Conservation (phyloP, 2,797 vertebrate genomes). For the Podarcis lilfordi region DNA sequence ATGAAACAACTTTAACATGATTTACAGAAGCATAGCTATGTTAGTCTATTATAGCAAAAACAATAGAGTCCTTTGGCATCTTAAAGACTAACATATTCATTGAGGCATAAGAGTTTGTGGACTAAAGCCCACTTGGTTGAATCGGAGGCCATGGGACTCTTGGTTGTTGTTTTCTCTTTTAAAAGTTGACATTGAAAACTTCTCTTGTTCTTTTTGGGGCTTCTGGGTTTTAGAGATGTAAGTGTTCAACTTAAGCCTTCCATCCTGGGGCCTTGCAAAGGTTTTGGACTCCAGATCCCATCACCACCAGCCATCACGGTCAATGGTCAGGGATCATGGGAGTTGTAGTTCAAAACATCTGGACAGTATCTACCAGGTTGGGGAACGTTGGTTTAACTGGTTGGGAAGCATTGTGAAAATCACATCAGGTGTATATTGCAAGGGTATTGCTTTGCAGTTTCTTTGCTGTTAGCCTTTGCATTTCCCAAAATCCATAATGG, state of each 20-base stretch:
- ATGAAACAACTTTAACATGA: conserved; percentile 30
- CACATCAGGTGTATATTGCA: not conserved
- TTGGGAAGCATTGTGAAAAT: not conserved
- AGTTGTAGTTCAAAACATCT: too few relatives aligned
- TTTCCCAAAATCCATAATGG: not conserved
- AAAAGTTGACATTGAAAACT: not conserved
- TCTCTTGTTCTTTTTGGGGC: not conserved
- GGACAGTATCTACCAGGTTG: too few relatives aligned
- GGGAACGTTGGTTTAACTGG: not conserved
- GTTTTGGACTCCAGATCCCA: too few relatives aligned
- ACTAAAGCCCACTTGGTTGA: not conserved
- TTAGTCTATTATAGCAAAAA: not conserved
- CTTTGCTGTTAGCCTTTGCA: not conserved
- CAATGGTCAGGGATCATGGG: too few relatives aligned
- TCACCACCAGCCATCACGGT: too few relatives aligned
- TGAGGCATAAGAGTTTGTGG: not conserved
- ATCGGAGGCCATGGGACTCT: not conserved
- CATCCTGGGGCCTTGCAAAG: too few relatives aligned
- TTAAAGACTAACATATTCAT: conserved; percentile 13
- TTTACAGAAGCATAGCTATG: not conserved
- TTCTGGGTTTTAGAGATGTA: not conserved
- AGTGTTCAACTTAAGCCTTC: not conserved
- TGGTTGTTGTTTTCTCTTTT: not conserved
- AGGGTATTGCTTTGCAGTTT: not conserved
- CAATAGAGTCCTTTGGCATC: not conserved